A percentile compares a stretch with the other conserved stretches of the same genome.
phyloP scores from a whole-genome alignment of 2,113 vertebrate genomes.

The Bostrychus sinensis region DNA sequence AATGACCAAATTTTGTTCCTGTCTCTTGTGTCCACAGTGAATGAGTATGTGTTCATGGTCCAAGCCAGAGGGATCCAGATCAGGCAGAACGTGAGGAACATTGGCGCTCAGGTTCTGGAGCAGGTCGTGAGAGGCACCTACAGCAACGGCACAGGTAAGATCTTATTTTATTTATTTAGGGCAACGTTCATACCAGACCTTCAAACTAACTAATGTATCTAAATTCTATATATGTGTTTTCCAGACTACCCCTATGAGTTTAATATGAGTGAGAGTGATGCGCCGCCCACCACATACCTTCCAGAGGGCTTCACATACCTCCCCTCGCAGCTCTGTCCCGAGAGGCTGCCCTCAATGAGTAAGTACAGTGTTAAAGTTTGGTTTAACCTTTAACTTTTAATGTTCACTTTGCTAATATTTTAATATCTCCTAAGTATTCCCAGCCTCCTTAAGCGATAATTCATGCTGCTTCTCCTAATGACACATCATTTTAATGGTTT shows the following conservation, averaged over 20 bases:
- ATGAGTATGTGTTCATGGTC: slow-evolving; percentile 99
- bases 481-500: slow-evolving; percentile 10
- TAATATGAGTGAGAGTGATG: slow-evolving; percentile 88
- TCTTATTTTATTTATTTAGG: neutral
- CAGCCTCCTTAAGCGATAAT: neutral
- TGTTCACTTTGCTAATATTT: slow-evolving; percentile 1
- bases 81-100: slow-evolving; percentile 91
- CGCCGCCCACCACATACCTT: slow-evolving; percentile 90
- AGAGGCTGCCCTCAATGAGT: slow-evolving; percentile 97
- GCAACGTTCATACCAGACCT: neutral
- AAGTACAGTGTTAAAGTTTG: slow-evolving; percentile 68
- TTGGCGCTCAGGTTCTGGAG: slow-evolving; percentile 94
- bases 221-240: neutral
- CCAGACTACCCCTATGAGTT: slow-evolving; percentile 93
- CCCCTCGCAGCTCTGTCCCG: slow-evolving; percentile 88
- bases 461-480: slow-evolving; percentile 3
- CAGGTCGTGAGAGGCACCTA: slow-evolving; percentile 95
- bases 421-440: neutral
- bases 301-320: slow-evolving; percentile 93
- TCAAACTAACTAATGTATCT: neutral
- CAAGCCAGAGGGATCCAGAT: slow-evolving; percentile 95
- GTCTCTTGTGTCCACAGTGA: slow-evolving; percentile 81
- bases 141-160: slow-evolving; percentile 91
- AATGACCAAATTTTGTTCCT: neutral
- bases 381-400: neutral